Evolutionary conservation across 30 jellyfish, hydroid and myxozoan genomes (phyloP), one percentile per base, ranked within the genome.

Genomic region (Aurelia aurita complex sp. Pacific): DNA sequence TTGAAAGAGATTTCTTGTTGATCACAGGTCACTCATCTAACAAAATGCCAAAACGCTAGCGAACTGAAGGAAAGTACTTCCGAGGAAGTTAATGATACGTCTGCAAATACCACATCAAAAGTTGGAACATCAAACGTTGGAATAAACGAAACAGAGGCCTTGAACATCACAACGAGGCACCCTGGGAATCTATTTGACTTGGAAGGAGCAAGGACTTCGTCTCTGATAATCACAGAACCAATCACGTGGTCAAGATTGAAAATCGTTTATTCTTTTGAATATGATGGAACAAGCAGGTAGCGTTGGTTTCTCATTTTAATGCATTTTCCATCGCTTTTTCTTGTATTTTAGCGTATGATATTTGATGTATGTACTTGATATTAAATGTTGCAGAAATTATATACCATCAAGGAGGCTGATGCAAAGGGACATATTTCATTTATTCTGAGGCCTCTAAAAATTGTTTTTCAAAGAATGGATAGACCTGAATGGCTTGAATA

Each of bases 251-350:
- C 97, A 8, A 81, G 99, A 64, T 82, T 94, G 46, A 85, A 81
- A 54, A 90, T 94, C 38, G 88, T 94, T 4, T 94, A 94, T 81
- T 94, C 99, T 32, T 94, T 94, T 80, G 99, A 94, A 75, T 94
- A 94, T 60, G 94, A 89, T 64, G 90, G 95, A 23, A 73, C 74
- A 11, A 10, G 64, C 9, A 65, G 86, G 87, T 85, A 65, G 70
- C 51, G 34, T 13, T 57, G 62, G 59, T 12, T 16, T 62, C 64
- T 29, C 76, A n/a, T 17, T 14, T 55, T 51, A 16, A 7, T 11
- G 50, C n/a, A 11, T 69, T 32, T 46, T 46, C 1, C 57, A 46
- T 6, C 57, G 57, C 8, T 6, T 0, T 46, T 46, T 46, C 57
- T 46, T 7, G 57, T 46, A 46, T 46, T 9, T 46, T 46, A 46